Base-by-base conservation (phyloP, 2,888 invertebrate genomes). In the Micropterix aruncella region DNA sequence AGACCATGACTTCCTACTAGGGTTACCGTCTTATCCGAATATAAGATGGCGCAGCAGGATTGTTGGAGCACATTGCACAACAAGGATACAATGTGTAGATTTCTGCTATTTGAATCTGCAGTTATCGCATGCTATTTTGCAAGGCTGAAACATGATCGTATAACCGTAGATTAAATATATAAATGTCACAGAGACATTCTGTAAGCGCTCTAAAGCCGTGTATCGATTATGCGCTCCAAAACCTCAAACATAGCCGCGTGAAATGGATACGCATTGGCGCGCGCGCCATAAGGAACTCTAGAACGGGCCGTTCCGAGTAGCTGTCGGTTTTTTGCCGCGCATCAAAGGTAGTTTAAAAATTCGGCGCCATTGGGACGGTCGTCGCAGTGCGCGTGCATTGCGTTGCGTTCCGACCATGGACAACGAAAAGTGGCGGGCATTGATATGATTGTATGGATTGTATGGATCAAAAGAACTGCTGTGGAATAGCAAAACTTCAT, bases 251-350 rank as follows among this genome's bases (percentile, higher is more conserved):
- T 46, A 38, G 50, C 44, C 49, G 46, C 50, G 46, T 44, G 47
- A 52, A 49, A 46, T 48, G 44, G 49, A 16, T 49, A 51, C 47
- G 47, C 46, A 16, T 50, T 47, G 47, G 48, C n/a, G n/a, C n/a
- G n/a, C n/a, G n/a, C n/a, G 50, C 48, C 46, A 50, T 50, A 38
- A 44, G 47, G 49, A 50, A 50, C 38, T 48, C 46, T 48, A 46
- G 51, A 45, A 42, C 45, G 42, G n/a, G n/a, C n/a, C n/a, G 46
- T 47, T 45, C 45, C 45, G 16, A 41, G n/a, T 42, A 38, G 39
- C 40, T 18, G 48, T 50, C 48, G 50, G 47, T 50, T 51, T 51
- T 48, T 50, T 46, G 47, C 42, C 47, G 19, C 49, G 49, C 44
- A 48, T 50, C 46, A 48, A 44, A 48, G 39, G 44, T 46, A 45